A percentile compares a stretch with the other conserved stretches of the same genome.
Evolutionary conservation across 2,113 vertebrate genomes (phyloP).

Genomic region (Beaufortia kweichowensis): DNA sequence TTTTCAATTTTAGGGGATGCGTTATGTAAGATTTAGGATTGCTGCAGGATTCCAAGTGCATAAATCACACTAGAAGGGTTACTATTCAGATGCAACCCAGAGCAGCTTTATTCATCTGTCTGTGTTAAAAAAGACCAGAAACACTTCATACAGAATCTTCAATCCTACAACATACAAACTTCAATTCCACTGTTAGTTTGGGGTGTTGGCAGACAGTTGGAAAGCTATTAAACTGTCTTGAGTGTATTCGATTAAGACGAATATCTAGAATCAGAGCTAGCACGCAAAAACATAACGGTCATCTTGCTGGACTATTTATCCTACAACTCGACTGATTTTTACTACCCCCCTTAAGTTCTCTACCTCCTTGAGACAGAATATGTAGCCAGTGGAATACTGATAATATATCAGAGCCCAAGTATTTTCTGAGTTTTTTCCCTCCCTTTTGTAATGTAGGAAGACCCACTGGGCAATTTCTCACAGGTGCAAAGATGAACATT

Average conservation of each 20-base stretch:
- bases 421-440: conserved; percentile 38
- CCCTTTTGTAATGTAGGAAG: conserved; percentile 18
- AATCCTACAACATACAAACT: conserved; percentile 5
- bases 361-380: conserved; percentile 16
- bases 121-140: background rate
- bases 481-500: conserved; percentile 33
- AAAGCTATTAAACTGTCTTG: conserved; percentile 34
- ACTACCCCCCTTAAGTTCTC: conserved; percentile 6
- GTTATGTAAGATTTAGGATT: too few species aligned
- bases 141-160: background rate
- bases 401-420: background rate
- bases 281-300: conserved; percentile 12
- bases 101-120: background rate
- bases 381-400: conserved; percentile 27
- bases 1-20: too few species aligned
- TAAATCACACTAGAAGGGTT: too few species aligned
- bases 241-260: conserved; percentile 31
- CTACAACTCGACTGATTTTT: conserved; percentile 18
- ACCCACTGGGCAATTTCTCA: conserved; percentile 18
- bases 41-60: too few species aligned
- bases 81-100: background rate
- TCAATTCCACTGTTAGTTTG: conserved; percentile 29
- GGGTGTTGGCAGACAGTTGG: conserved; percentile 9
- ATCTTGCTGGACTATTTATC: conserved; percentile 36
- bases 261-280: conserved; percentile 31